phyloP scores from a whole-genome alignment of 2,888 invertebrate species.

The Sinohyriopsis cumingii region DNA sequence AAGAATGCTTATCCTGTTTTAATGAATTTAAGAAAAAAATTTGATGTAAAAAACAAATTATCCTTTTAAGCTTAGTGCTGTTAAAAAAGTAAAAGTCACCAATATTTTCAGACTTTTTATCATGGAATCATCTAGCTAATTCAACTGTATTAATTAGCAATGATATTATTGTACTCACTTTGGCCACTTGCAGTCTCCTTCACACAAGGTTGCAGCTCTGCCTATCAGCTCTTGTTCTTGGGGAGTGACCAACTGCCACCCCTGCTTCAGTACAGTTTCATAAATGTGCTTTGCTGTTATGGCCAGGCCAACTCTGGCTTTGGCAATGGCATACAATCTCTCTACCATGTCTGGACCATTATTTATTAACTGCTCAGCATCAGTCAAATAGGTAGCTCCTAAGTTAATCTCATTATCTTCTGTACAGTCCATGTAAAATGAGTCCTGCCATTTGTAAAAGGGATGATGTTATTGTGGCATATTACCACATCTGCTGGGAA shows the following conservation, averaged over 20 bases:
- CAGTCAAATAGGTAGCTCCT: conserved; percentile 24
- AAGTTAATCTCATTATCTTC: conserved; percentile 12
- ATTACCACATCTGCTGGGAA: background rate
- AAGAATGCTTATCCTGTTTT: no score
- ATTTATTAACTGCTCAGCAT: conserved; percentile 17
- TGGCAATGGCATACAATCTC: conserved; percentile 42
- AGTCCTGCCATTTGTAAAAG: conserved; percentile 16
- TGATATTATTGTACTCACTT: conserved; percentile 15
- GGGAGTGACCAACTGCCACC: conserved; percentile 5
- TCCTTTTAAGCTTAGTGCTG: no score
- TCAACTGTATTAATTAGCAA: no score
- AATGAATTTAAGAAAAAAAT: no score
- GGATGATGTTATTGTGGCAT: no score
- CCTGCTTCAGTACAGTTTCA: conserved; percentile 19
- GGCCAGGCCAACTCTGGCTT: conserved; percentile 43
- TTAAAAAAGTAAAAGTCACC: no score
- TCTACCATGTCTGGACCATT: conserved; percentile 22
- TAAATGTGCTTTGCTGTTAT: conserved; percentile 42
- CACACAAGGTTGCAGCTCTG: conserved; percentile 36
- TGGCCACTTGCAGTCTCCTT: conserved; percentile 41
- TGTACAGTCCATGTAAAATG: conserved; percentile 19
- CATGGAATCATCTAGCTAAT: no score
- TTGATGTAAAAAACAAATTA: no score
- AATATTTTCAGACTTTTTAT: no score
- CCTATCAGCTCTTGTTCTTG: conserved; percentile 31